Evolutionary conservation across 2,888 invertebrate species (phyloP).

Genomic region (Nemotelus pantherinus): DNA sequence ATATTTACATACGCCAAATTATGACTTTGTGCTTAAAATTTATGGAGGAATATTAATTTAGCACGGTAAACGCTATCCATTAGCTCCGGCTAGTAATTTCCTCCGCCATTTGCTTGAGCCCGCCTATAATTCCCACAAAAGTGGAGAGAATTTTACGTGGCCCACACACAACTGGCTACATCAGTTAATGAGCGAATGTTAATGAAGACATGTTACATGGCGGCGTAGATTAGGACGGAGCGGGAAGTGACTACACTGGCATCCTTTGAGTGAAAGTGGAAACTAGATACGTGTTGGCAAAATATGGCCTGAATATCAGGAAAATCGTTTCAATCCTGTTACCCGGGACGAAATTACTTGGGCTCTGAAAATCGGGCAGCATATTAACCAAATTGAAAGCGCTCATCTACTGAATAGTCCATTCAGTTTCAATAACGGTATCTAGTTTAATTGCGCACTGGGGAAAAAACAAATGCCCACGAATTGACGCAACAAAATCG

Average conservation of each 20-base stretch:
- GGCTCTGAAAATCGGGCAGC: too few species aligned
- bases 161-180: conserved; percentile 30
- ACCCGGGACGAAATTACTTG: too few species aligned
- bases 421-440: too few species aligned
- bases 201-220: neutral
- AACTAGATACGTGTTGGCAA: too few species aligned
- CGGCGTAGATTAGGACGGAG: neutral
- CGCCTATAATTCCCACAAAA: conserved; percentile 35
- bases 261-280: neutral
- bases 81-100: conserved; percentile 41
- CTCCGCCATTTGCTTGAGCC: conserved; percentile 25
- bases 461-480: neutral
- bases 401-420: too few species aligned
- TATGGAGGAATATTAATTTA: conserved; percentile 43
- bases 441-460: too few species aligned
- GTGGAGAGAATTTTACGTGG: conserved; percentile 37
- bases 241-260: neutral
- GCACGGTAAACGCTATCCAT: conserved; percentile 41
- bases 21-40: conserved; percentile 43
- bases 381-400: too few species aligned
- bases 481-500: conserved; percentile 25
- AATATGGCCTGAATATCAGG: too few species aligned
- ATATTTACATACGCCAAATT: conserved; percentile 38
- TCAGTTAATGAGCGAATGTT: conserved; percentile 35
- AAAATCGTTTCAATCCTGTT: too few species aligned